Percentiles rank a stretch among this genome's conserved stretches.
Conservation (phyloP, 2,797 vertebrate genomes). For the Phoebastria nigripes region DNA sequence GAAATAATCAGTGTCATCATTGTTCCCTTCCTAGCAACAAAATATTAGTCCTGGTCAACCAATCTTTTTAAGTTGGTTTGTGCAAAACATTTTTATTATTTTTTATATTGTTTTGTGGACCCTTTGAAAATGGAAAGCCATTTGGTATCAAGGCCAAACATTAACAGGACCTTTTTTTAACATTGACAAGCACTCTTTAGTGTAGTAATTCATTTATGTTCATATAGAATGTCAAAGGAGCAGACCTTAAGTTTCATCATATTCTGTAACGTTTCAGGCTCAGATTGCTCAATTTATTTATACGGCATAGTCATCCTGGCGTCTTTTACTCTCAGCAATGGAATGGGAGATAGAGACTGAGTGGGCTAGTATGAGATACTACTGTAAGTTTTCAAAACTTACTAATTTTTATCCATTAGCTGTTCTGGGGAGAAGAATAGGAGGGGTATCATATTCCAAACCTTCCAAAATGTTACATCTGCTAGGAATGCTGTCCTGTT, state of each 20-base stretch:
- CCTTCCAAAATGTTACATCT: neutral
- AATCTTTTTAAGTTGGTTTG: neutral
- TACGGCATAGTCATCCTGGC: neutral
- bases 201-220: neutral
- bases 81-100: neutral
- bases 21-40: constrained; percentile 36
- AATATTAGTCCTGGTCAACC: neutral
- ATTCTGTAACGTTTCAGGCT: neutral
- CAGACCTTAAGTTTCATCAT: neutral
- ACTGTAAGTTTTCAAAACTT: neutral
- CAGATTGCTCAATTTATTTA: neutral
- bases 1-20: constrained; percentile 58
- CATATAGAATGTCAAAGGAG: neutral
- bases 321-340: neutral
- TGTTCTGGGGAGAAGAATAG: neutral
- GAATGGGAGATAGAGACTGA: neutral
- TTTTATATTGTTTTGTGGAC: neutral
- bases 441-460: neutral
- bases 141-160: neutral
- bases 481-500: neutral
- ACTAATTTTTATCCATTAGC: neutral
- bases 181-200: neutral
- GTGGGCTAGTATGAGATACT: neutral
- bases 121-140: neutral
- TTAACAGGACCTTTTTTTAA: neutral